These are phyloP conservation scores for Baryphthengus martii DNA, from an alignment of 2,113 vertebrate species.

Conservation along the genomic window DNA sequence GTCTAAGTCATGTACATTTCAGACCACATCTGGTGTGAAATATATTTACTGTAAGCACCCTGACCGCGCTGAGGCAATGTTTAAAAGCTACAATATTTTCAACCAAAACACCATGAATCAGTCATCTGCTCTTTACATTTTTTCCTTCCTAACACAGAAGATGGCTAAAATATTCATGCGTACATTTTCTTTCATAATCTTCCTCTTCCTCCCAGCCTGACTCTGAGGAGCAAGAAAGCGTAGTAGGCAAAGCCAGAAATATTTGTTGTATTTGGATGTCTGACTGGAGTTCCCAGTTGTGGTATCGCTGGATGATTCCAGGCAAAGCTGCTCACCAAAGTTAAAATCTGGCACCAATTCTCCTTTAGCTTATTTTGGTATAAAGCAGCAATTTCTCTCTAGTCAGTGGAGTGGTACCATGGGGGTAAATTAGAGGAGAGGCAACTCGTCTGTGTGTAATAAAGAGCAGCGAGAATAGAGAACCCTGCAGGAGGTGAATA, in stretches of 20 bases:
- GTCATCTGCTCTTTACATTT: conserved; percentile 10
- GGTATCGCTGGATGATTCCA: background rate
- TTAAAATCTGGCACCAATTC: background rate
- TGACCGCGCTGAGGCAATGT: conserved; percentile 9
- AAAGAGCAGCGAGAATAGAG: conserved; percentile 17
- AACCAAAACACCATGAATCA: conserved; percentile 28
- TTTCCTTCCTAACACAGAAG: conserved; percentile 12
- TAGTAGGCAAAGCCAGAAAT: conserved; percentile 6
- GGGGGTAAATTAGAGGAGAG: background rate
- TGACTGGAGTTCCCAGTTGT: background rate
- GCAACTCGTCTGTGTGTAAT: background rate
- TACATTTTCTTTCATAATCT: background rate
- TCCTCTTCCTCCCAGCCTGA: background rate
- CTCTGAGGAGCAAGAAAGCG: background rate
- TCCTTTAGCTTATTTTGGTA: conserved; percentile 25
- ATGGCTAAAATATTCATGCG: conserved; percentile 5
- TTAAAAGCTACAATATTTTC: conserved; percentile 32
- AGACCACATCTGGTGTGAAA: conserved; percentile 36
- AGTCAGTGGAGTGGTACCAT: background rate
- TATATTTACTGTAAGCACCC: conserved; percentile 18
- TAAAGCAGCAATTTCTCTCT: conserved; percentile 27
- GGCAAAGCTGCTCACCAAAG: conserved; percentile 4
- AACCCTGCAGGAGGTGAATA: background rate
- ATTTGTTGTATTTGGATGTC: conserved; percentile 29
- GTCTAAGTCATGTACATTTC: background rate